phyloP scores from a whole-genome alignment of 2,797 vertebrate genomes.

The Crocidura indochinensis region DNA sequence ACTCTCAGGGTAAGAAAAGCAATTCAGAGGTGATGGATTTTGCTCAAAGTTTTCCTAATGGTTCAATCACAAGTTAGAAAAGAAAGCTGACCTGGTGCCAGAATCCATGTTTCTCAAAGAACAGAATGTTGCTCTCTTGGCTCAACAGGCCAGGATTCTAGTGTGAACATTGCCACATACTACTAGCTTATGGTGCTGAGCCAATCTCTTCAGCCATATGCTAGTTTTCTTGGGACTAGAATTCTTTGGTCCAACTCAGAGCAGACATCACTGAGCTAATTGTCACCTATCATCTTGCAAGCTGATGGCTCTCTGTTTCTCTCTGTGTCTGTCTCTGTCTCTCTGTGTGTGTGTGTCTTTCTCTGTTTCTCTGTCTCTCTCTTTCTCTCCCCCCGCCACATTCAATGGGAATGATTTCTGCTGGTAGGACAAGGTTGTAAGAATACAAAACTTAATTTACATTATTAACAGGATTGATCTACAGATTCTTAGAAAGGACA shows the following conservation, averaged over 20 bases:
- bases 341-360: too few species aligned
- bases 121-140: not conserved
- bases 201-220: not conserved
- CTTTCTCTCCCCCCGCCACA: too few species aligned
- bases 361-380: too few species aligned
- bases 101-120: not conserved
- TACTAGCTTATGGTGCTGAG: not conserved
- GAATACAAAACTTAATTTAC: not conserved
- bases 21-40: not conserved
- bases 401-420: not conserved
- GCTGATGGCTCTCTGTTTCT: too few species aligned
- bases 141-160: not conserved
- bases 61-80: not conserved
- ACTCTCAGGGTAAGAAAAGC: constrained; percentile 3
- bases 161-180: not conserved
- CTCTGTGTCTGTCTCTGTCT: not conserved
- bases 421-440: not conserved
- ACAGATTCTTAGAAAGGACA: not conserved
- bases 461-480: constrained; percentile 26
- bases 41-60: not conserved
- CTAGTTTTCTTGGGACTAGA: not conserved
- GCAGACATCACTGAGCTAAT: not conserved
- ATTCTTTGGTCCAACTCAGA: not conserved
- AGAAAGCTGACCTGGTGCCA: too few species aligned
- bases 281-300: not conserved